phyloP scores from a whole-genome alignment of 1,140 invertebrate genomes.

The Chironomus striatipennis region DNA sequence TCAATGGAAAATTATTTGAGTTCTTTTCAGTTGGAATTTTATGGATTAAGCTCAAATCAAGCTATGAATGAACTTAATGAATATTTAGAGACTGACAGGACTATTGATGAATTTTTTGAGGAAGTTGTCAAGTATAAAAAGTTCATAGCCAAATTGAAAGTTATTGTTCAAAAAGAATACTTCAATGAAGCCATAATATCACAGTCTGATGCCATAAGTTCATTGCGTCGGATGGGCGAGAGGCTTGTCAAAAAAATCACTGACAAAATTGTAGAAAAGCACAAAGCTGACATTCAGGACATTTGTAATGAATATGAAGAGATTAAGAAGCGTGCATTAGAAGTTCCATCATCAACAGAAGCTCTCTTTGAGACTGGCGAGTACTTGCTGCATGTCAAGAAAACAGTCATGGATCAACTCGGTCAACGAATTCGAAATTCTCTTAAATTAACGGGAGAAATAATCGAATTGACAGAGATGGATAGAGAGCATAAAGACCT shows the following conservation, averaged over 20 bases:
- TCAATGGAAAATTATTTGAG: constrained; percentile 39
- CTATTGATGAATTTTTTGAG: constrained; percentile 47
- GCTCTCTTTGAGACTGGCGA: constrained; percentile 61
- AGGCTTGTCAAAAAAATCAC: constrained; percentile 44
- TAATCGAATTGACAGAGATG: constrained; percentile 60
- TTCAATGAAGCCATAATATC: constrained; percentile 47
- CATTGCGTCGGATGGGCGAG: constrained; percentile 41
- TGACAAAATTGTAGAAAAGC: constrained; percentile 41
- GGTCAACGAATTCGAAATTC: constrained; percentile 52
- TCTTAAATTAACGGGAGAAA: constrained; percentile 50
- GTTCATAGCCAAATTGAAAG: constrained; percentile 49
- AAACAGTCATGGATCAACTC: constrained; percentile 49
- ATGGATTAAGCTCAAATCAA: constrained; percentile 36
- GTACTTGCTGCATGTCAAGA: constrained; percentile 54
- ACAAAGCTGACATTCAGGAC: constrained; percentile 47
- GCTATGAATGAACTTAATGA: constrained; percentile 31
- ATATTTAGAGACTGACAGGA: constrained; percentile 40
- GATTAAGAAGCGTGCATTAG: constrained; percentile 48
- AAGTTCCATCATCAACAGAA: constrained; percentile 57
- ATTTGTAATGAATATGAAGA: constrained; percentile 56
- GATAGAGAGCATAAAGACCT: constrained; percentile 54
- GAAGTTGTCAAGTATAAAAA: constrained; percentile 51
- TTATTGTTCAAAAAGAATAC: constrained; percentile 52
- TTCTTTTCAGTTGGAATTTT: constrained; percentile 36
- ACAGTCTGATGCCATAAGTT: constrained; percentile 42